Percentiles rank a stretch among this genome's conserved stretches.
phyloP scores from a whole-genome alignment of 2,113 vertebrate species.

The Pseudonaja textilis region DNA sequence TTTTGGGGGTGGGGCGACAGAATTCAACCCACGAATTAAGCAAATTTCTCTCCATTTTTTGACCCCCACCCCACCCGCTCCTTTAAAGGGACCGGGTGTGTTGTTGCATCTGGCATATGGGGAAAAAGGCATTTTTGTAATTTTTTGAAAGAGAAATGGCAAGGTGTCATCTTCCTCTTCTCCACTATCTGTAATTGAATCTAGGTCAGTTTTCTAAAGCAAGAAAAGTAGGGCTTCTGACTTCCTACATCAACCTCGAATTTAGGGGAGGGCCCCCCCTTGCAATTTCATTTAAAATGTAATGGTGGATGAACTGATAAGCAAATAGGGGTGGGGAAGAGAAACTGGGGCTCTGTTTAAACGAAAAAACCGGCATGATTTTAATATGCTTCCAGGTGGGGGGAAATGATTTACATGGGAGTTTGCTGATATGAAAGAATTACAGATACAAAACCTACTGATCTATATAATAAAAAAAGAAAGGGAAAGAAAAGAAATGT shows the following conservation, averaged over 20 bases:
- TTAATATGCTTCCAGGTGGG: slow-evolving; percentile 90
- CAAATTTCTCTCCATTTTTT: slow-evolving; percentile 35
- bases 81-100: slow-evolving; percentile 28
- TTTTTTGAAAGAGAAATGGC: slow-evolving; percentile 64
- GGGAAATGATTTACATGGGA: slow-evolving; percentile 92
- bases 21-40: slow-evolving; percentile 30
- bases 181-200: slow-evolving; percentile 99
- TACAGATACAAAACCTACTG: slow-evolving; percentile 83
- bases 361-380: slow-evolving; percentile 83
- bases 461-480: slow-evolving; percentile 85
- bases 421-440: slow-evolving; percentile 87
- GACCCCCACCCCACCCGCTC: accelerated
- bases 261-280: slow-evolving; percentile 86
- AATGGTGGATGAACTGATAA: slow-evolving; percentile 97
- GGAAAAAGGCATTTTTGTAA: slow-evolving; percentile 29
- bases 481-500: slow-evolving; percentile 82
- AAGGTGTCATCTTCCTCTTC: slow-evolving; percentile 81
- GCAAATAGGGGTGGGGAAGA: slow-evolving; percentile 75
- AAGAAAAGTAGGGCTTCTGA: slow-evolving; percentile 83
- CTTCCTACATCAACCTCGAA: slow-evolving; percentile 87
- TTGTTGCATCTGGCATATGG: neutral
- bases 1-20: neutral
- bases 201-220: slow-evolving; percentile 95
- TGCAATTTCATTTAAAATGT: slow-evolving; percentile 96
- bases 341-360: slow-evolving; percentile 76